Conservation (phyloP, 2,888 invertebrate genomes). For the Lepidochitona cinerea region DNA sequence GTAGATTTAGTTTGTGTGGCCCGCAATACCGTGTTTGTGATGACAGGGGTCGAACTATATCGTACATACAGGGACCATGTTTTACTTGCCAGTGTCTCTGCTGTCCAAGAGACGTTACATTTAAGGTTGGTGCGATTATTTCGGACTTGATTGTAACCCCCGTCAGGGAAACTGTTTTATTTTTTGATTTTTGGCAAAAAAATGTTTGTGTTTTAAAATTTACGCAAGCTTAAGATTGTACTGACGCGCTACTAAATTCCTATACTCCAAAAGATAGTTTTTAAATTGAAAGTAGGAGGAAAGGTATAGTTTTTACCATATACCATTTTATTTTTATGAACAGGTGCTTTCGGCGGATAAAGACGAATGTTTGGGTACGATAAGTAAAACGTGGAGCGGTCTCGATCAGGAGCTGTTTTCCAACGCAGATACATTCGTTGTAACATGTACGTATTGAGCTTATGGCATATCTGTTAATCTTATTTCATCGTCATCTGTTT, state of each 20-base stretch:
- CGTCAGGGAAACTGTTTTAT: no score
- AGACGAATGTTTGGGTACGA: constrained; percentile 77
- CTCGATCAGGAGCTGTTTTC: constrained; percentile 84
- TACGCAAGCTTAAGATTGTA: no score
- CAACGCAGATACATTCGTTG: constrained; percentile 86
- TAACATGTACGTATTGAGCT: constrained; percentile 25
- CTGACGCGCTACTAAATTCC: no score
- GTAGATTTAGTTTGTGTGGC: background rate
- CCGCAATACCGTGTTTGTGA: background rate
- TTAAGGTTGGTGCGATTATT: no score
- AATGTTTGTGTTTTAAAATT: no score
- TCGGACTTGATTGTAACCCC: no score
- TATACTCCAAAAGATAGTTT: no score
- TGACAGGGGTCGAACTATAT: background rate
- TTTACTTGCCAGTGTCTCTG: background rate
- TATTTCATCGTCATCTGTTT: background rate
- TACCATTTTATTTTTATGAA: background rate
- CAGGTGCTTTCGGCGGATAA: background rate
- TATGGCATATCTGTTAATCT: no score
- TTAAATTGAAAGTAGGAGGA: no score
- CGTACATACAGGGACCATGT: background rate
- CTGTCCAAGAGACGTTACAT: background rate
- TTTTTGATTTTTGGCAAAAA: no score
- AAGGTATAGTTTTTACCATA: no score
- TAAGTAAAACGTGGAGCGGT: constrained; percentile 90